phyloP scores from a whole-genome alignment of 2,888 invertebrate genomes.

The Cantharis flavilabris region DNA sequence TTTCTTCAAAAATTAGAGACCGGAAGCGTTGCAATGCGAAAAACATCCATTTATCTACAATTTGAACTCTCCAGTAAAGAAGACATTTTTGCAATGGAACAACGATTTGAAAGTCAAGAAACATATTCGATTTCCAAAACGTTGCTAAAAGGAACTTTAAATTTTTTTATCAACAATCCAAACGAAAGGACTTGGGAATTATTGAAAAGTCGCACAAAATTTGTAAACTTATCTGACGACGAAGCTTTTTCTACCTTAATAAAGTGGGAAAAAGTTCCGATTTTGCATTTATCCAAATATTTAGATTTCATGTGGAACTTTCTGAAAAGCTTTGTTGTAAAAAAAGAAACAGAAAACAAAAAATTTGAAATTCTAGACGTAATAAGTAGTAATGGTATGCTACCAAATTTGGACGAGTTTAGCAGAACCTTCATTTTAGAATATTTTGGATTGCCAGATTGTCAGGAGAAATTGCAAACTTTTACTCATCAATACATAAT shows the following conservation, averaged over 20 bases:
- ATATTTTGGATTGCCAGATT: background rate
- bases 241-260: slow-evolving; percentile 8
- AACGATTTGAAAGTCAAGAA: slow-evolving; percentile 2
- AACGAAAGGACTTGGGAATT: slow-evolving; percentile 7
- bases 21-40: slow-evolving; percentile 19
- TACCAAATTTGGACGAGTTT: background rate
- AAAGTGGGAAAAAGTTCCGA: background rate
- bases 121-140: slow-evolving; percentile 16
- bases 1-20: slow-evolving; percentile 6
- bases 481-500: background rate
- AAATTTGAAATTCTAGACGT: background rate
- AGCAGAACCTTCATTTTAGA: background rate
- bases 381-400: background rate
- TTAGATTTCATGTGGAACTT: background rate
- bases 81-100: slow-evolving; percentile 1
- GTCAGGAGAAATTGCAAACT: background rate
- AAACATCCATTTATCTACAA: slow-evolving; percentile 17
- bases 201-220: background rate
- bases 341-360: background rate
- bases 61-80: background rate
- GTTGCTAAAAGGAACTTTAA: slow-evolving; percentile 8
- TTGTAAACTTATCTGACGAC: slow-evolving; percentile 6
- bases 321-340: background rate
- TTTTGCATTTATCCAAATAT: background rate
- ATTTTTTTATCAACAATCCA: slow-evolving; percentile 12